These are phyloP conservation scores for Poeciliopsis presidionis DNA, from an alignment of 2,797 vertebrate species.

Conservation along the genomic window DNA sequence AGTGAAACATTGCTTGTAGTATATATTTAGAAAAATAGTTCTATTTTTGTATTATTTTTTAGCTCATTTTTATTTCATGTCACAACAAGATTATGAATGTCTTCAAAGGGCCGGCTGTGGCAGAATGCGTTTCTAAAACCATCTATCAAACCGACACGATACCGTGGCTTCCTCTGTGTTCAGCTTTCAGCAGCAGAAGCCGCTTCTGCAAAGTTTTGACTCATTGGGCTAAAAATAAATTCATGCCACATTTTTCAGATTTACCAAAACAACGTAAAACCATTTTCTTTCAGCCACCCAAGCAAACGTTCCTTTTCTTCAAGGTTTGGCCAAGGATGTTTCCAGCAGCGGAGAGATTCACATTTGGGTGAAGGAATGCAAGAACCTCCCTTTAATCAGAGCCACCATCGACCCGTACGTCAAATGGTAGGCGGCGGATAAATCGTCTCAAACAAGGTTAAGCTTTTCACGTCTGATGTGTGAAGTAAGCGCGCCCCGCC, in stretches of 20 bases:
- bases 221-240: neutral
- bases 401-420: conserved; percentile 90
- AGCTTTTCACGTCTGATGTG: neutral
- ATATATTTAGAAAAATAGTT: too few species aligned
- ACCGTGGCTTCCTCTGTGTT: too few species aligned
- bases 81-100: too few species aligned
- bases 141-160: too few species aligned
- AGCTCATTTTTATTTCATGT: too few species aligned
- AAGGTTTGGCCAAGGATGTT: conserved; percentile 77
- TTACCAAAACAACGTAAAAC: neutral
- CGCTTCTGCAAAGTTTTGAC: neutral
- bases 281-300: neutral
- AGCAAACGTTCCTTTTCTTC: conserved; percentile 6
- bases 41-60: too few species aligned
- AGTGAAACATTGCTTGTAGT: too few species aligned
- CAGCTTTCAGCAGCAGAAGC: neutral
- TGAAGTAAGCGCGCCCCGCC: neutral
- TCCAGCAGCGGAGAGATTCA: conserved; percentile 89
- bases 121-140: too few species aligned
- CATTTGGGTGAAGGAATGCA: conserved; percentile 97
- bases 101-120: too few species aligned
- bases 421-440: conserved; percentile 86
- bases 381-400: conserved; percentile 86
- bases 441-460: neutral
- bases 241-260: neutral